phyloP scores from a whole-genome alignment of 2,888 invertebrate species.

The Drosophila mimetica region DNA sequence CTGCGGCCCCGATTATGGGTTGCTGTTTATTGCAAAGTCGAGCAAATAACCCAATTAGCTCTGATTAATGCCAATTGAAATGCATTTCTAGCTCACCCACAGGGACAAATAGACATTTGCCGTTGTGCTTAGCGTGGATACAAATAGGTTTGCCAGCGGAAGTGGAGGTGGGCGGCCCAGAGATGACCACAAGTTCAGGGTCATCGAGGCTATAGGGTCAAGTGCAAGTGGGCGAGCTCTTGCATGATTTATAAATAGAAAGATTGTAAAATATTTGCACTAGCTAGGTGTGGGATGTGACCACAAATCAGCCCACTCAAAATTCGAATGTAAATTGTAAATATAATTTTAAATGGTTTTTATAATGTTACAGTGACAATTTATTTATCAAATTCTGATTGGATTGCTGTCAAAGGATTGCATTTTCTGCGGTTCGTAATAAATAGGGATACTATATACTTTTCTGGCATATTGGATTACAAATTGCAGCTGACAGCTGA shows the following conservation, averaged over 20 bases:
- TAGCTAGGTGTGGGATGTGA: not conserved
- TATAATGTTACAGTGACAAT: not conserved
- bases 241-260: constrained; percentile 4
- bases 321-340: not conserved
- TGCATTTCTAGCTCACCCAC: constrained; percentile 58
- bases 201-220: constrained; percentile 32
- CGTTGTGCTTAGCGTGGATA: not conserved
- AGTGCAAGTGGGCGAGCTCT: not conserved
- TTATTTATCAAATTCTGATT: not conserved
- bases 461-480: constrained; percentile 4
- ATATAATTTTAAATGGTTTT: no score
- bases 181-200: constrained; percentile 66
- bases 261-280: not conserved
- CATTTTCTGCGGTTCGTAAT: constrained; percentile 13
- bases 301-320: not conserved
- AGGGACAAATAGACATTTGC: constrained; percentile 19
- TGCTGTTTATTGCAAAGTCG: constrained; percentile 74
- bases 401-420: not conserved
- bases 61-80: constrained; percentile 78
- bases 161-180: not conserved
- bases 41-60: constrained; percentile 79
- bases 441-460: constrained; percentile 5
- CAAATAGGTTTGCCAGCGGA: not conserved
- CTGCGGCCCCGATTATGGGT: constrained; percentile 60
- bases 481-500: constrained; percentile 26